Base-by-base conservation (phyloP, 2,113 vertebrate species). In the Glareola pratincola region DNA sequence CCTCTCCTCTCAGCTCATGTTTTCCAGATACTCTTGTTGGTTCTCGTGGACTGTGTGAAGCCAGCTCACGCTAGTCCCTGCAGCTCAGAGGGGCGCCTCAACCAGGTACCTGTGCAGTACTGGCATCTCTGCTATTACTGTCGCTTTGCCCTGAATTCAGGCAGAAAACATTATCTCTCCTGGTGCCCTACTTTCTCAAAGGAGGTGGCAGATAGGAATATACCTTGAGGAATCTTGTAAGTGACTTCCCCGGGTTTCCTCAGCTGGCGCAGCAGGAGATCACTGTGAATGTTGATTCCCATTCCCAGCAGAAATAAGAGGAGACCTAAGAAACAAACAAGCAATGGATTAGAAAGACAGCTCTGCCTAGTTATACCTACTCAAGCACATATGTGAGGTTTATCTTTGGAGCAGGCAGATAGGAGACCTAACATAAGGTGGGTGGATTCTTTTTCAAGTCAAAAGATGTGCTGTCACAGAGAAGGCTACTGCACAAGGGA, bases 281-380 rank as follows among this genome's bases (percentile, higher is more conserved):
- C 99, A 21, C 99, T 99, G 91, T 99, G 99, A 95, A 99, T 98
- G 97, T 99, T 99, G 95, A 99, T 98, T 87, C 94, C 98, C 98
- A 99, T 98, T 59, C 99, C 99, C 50, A 98, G 66, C 41, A 98
- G 57, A 95, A 99, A 99, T 67, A 99, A 53, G 29, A 98, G n/a
- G 34, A 98, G 12, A 84, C 99, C 99, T 99, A 80, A 79, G 79
- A 45, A 94, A 93, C 59, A 85, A 94, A 79, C 12, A 63, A 89
- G n/a, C 81, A 68, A 53, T 36, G 16, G 15, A 47, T 93, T 47
- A 84, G n/a, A 71, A 89, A 50, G 34, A 12, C 24, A 79, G 8
- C 9, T 78, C 57, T 76, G 22, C 29, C 48, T 47, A n/a, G 14
- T 48, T 91, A 39, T 43, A 20, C 36, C 47, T 75, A 12, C 37